Conservation (phyloP, 2,113 vertebrate species). For the Melierax canorus region DNA sequence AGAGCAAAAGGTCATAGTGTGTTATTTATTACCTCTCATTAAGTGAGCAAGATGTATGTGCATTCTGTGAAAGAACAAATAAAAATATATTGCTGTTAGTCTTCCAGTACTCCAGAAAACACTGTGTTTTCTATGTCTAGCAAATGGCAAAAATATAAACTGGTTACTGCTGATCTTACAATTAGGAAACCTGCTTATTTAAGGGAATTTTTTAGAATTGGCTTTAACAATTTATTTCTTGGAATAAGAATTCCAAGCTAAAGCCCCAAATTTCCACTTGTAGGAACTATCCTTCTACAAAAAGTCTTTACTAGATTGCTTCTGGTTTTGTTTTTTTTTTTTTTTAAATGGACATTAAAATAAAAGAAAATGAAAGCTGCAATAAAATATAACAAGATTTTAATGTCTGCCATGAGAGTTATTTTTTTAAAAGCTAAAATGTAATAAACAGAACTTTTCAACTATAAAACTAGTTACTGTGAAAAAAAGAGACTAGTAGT, state of each 20-base stretch:
- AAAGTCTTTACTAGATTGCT: neutral
- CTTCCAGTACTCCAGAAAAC: neutral
- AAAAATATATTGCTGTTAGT: neutral
- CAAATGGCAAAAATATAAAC: neutral
- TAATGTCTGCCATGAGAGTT: accelerated
- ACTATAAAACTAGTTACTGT: neutral
- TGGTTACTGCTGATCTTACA: neutral
- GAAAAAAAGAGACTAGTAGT: neutral
- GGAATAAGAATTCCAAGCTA: neutral
- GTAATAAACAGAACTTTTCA: neutral
- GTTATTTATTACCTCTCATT: neutral
- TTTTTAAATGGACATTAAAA: neutral
- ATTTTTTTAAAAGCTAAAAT: neutral
- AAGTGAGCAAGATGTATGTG: neutral
- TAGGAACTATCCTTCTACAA: neutral
- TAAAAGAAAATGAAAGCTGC: neutral
- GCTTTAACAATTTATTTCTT: neutral
- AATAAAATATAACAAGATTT: neutral
- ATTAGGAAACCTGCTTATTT: neutral
- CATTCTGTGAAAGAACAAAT: neutral
- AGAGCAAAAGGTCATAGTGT: neutral
- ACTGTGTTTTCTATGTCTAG: neutral
- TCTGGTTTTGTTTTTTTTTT: neutral
- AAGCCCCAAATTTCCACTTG: neutral
- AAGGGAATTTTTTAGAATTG: neutral